Evolutionary conservation across 1,140 invertebrate genomes (phyloP), one percentile per base, ranked within the genome.

Genomic region (Trichoplusia ni): DNA sequence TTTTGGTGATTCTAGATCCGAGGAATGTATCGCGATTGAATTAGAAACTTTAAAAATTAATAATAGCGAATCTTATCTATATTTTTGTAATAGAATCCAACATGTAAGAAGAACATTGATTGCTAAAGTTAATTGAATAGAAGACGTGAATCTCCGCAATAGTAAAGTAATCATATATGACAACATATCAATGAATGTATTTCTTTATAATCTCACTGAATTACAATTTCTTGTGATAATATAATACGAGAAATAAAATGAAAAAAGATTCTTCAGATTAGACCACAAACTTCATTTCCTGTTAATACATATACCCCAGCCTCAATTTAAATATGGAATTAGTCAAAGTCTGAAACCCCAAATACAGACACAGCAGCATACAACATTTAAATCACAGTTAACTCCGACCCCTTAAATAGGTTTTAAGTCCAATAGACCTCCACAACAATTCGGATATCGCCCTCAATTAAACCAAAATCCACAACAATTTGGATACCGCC

Each of bases 81-180:
- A 67, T 9, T 67, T 71, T 46, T 63, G 59, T 31, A 53, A 67
- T 54, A 63, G 64, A 23, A 60, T 71, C 0, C 68, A 70, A 44
- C 56, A 58, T 7, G 6, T 58, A 2, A 49, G 68, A 5, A 70
- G 63, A 11, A 38, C 60, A 9, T 27, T 71, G 16, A 31, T 59
- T 35, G 51, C 68, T 1, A 71, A 71, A 53, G 7, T 69, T 7
- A 16, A 44, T 5, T n/a, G 8, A n/a, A 23, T 44, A 11, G 19
- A 6, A 4, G 40, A 44, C 37, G 11, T n/a, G n/a, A n/a, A n/a
- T 8, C 9, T 0, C 13, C 16, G 37, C 6, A 38, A 38, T n/a
- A 16, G 19, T 19, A 21, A 44, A 44, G 19, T 19, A 44, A 11
- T 23, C 2, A 44, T 44, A 4, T 44, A 44, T 23, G 23, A 5